Conservation (phyloP, 2,113 vertebrate species). For the Macquaria ambigua region DNA sequence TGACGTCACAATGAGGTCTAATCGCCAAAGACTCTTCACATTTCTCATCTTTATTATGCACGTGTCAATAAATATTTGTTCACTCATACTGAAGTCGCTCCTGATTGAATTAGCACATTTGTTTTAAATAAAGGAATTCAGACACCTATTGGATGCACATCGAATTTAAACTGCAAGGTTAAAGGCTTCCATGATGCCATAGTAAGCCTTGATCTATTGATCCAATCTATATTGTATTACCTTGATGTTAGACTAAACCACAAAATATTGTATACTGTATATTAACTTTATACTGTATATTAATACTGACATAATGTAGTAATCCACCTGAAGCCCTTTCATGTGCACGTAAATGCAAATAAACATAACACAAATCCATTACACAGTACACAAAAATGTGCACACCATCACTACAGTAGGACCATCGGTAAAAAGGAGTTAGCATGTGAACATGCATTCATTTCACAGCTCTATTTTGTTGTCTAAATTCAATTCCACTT, state of each 20-base stretch:
- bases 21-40: too few species aligned
- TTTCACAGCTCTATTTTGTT: constrained; percentile 9
- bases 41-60: too few species aligned
- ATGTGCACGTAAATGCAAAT: not conserved
- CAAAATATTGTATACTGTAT: too few species aligned
- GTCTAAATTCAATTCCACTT: constrained; percentile 50
- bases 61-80: too few species aligned
- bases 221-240: constrained; percentile 14
- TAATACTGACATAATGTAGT: constrained; percentile 27
- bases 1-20: too few species aligned
- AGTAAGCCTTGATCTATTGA: constrained; percentile 30
- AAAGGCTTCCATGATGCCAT: constrained; percentile 11
- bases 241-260: constrained; percentile 16
- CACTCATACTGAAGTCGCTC: too few species aligned
- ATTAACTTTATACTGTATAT: too few species aligned
- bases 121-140: not conserved
- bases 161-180: not conserved
- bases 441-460: constrained; percentile 7
- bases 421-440: not conserved
- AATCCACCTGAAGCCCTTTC: constrained; percentile 40
- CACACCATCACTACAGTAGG: not conserved
- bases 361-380: constrained; percentile 10
- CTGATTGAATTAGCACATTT: not conserved
- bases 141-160: not conserved
- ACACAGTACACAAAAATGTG: not conserved